A percentile compares a stretch with the other conserved stretches of the same genome.
These are phyloP conservation scores for Strix uralensis DNA, from an alignment of 2,113 vertebrate species.

Conservation along the genomic window DNA sequence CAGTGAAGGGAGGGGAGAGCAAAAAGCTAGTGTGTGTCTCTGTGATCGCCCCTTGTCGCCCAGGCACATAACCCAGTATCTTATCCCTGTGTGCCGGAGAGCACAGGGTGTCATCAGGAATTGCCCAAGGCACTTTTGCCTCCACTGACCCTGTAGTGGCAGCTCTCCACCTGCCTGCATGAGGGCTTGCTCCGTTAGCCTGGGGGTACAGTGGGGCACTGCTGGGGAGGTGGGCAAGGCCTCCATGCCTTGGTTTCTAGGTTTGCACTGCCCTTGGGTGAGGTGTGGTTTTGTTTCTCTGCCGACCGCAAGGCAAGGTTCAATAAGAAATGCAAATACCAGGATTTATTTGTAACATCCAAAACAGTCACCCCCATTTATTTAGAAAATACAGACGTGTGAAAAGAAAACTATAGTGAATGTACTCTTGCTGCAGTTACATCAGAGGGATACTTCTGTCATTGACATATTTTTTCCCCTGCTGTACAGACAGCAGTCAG, in stretches of 20 bases:
- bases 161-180: not conserved
- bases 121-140: not conserved
- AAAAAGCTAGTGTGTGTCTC: not conserved
- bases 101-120: not conserved
- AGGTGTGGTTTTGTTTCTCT: not conserved
- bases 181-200: not conserved
- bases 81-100: not conserved
- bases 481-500: not conserved
- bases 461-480: not conserved
- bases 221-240: not conserved
- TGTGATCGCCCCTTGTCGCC: not conserved
- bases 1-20: not conserved
- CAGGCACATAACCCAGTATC: not conserved
- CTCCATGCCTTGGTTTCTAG: not conserved
- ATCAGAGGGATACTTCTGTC: not conserved
- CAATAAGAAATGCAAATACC: not conserved
- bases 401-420: not conserved
- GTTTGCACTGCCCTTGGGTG: not conserved
- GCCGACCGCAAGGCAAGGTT: accelerated
- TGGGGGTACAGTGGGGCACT: not conserved
- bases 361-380: not conserved
- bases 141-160: not conserved
- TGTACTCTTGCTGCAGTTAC: not conserved
- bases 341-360: not conserved
- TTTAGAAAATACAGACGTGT: not conserved